These are phyloP conservation scores for Sciaenops ocellatus DNA, from an alignment of 2,797 vertebrate species.

Conservation along the genomic window DNA sequence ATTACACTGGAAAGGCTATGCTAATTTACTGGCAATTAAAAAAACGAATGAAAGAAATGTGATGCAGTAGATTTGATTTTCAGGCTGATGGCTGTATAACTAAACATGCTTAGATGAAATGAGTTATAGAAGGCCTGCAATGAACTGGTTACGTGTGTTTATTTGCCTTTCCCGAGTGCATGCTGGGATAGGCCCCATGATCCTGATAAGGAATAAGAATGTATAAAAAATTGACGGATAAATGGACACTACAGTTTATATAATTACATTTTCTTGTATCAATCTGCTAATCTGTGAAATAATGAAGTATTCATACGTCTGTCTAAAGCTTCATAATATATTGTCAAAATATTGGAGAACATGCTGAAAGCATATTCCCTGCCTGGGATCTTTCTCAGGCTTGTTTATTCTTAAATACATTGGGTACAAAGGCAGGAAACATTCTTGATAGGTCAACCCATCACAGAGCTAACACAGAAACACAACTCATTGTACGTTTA, in stretches of 20 bases:
- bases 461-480: conserved; percentile 18
- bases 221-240: background rate
- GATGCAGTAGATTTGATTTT: conserved; percentile 3
- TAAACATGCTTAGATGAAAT: background rate
- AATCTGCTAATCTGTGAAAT: background rate
- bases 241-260: background rate
- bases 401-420: background rate
- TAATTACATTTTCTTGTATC: conserved; percentile 1
- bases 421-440: conserved; percentile 27
- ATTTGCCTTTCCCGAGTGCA: background rate
- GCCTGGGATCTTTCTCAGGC: background rate
- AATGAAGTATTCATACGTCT: background rate
- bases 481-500: conserved; percentile 6
- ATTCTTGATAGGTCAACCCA: conserved; percentile 8
- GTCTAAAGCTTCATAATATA: background rate
- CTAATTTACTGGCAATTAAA: conserved; percentile 43
- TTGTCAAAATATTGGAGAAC: background rate
- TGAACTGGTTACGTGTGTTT: background rate
- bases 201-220: background rate
- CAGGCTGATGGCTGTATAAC: background rate
- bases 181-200: background rate
- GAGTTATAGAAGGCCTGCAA: background rate
- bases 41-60: conserved; percentile 21
- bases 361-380: conserved; percentile 3
- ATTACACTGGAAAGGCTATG: conserved; percentile 30